Conservation (phyloP, 2,888 invertebrate species). For the Spodoptera exigua region DNA sequence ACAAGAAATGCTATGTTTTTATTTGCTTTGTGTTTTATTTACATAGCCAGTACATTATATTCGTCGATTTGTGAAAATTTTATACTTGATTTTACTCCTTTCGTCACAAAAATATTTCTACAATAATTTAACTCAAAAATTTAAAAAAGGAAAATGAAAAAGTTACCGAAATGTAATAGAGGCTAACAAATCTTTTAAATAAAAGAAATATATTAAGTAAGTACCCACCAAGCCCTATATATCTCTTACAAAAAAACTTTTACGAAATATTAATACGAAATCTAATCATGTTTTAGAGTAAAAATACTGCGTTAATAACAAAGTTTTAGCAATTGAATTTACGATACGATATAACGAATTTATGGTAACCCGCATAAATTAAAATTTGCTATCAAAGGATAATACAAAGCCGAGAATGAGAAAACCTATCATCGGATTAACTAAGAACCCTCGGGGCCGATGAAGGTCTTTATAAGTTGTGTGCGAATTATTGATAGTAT, state of each 20-base stretch:
- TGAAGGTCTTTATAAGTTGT: slow-evolving; percentile 35
- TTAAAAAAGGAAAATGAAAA: no score
- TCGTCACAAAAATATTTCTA: no score
- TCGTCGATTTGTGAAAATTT: no score
- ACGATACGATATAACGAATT: slow-evolving; percentile 50
- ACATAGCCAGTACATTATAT: no score
- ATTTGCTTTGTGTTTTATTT: no score
- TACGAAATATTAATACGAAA: slow-evolving; percentile 12
- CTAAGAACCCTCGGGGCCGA: slow-evolving; percentile 41
- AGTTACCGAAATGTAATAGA: no score
- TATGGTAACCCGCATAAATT: slow-evolving; percentile 67
- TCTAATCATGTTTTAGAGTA: slow-evolving; percentile 27
- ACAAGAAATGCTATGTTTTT: no score
- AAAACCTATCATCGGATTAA: slow-evolving; percentile 69
- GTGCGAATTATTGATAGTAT: slow-evolving; percentile 35
- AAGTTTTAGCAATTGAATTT: slow-evolving; percentile 51
- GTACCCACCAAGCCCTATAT: no score
- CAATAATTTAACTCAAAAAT: no score
- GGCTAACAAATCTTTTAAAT: no score
- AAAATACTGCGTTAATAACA: slow-evolving; percentile 50
- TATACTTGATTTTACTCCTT: no score
- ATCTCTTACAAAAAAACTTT: slow-evolving; percentile 5
- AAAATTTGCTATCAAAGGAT: slow-evolving; percentile 61
- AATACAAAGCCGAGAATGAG: slow-evolving; percentile 59
- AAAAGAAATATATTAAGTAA: not conserved